Evolutionary conservation across 2,113 vertebrate species (phyloP).

Genomic region (Microtus montanus): DNA sequence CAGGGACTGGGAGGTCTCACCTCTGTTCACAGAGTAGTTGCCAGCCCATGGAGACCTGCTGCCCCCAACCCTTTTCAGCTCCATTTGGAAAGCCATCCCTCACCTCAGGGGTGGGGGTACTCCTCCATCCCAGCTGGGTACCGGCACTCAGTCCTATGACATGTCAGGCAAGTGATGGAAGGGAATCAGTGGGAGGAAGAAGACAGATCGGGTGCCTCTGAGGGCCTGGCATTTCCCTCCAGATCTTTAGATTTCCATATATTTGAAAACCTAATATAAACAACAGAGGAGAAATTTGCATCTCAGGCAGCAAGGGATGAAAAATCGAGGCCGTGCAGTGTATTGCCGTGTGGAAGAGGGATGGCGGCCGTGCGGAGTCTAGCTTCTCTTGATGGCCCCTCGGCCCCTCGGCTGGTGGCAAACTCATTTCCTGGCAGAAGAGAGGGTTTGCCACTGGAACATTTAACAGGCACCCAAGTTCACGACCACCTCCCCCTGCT

Average conservation of each 20-base stretch:
- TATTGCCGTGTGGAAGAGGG: slow-evolving; percentile 87
- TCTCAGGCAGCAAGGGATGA: slow-evolving; percentile 89
- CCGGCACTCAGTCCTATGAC: neutral
- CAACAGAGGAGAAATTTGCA: slow-evolving; percentile 90
- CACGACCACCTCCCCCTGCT: slow-evolving; percentile 80
- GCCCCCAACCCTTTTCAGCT: neutral
- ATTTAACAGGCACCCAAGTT: slow-evolving; percentile 89
- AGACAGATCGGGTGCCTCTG: slow-evolving; percentile 85
- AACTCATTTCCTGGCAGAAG: slow-evolving; percentile 91
- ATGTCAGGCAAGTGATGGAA: slow-evolving; percentile 50
- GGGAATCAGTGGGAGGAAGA: slow-evolving; percentile 82
- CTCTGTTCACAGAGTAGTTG: neutral
- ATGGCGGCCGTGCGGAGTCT: slow-evolving; percentile 86
- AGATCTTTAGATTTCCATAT: slow-evolving; percentile 90
- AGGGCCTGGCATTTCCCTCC: slow-evolving; percentile 90
- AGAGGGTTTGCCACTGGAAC: slow-evolving; percentile 88
- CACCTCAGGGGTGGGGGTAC: rapidly evolving
- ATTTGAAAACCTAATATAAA: slow-evolving; percentile 94
- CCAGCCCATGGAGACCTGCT: neutral
- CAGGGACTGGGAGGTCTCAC: neutral
- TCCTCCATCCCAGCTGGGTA: neutral
- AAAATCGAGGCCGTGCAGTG: slow-evolving; percentile 88
- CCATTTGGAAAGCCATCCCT: neutral
- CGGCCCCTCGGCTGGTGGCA: slow-evolving; percentile 82
- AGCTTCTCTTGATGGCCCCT: slow-evolving; percentile 84